Conservation (phyloP, 23 tunicate species). For the Ascidia mentula region DNA sequence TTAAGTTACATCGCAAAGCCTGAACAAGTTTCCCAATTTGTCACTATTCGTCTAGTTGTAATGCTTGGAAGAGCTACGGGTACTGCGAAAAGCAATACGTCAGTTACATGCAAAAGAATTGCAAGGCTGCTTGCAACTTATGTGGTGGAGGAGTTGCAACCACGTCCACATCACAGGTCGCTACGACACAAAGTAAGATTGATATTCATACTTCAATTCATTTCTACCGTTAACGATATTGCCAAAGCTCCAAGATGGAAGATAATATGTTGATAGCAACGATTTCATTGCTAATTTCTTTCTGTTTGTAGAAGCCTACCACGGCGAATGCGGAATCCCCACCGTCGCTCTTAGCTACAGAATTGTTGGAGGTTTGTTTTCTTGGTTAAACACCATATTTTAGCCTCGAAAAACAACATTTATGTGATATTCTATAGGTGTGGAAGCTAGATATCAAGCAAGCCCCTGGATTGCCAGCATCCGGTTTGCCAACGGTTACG, state of each 20-base stretch:
- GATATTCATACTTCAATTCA: too few species aligned
- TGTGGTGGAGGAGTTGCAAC: conserved; percentile 1
- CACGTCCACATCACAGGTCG: background rate
- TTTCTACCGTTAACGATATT: too few species aligned
- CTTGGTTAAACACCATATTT: background rate
- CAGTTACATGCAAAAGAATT: conserved; percentile 18
- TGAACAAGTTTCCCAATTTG: too few species aligned
- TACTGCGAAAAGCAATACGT: background rate
- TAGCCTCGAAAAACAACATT: background rate
- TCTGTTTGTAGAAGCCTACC: background rate
- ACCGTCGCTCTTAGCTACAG: background rate
- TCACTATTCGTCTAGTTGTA: too few species aligned
- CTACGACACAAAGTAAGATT: too few species aligned
- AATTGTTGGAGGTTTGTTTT: background rate
- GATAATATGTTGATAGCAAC: too few species aligned
- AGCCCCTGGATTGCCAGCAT: conserved; percentile 18
- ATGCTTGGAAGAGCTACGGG: background rate
- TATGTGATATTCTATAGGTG: background rate
- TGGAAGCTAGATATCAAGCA: background rate
- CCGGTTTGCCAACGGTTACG: background rate
- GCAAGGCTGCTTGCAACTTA: background rate
- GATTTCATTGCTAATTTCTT: too few species aligned
- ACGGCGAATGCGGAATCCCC: conserved; percentile 6
- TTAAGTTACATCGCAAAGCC: too few species aligned
- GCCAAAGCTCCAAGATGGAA: too few species aligned